Conservation (phyloP, 2,888 invertebrate species). For the Cheilosia grossa region DNA sequence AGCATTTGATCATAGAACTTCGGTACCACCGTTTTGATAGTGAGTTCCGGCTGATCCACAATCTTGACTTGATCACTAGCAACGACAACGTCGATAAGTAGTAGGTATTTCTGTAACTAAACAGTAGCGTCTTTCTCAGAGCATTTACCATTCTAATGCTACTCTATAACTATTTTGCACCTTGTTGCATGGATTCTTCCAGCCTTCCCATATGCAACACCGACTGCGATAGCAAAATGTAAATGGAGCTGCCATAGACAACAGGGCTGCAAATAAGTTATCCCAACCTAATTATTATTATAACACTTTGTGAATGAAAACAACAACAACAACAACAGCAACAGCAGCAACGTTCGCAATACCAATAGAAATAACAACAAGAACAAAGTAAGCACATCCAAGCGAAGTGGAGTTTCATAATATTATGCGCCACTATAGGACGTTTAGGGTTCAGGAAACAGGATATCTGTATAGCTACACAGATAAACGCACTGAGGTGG, state of each 20-base stretch:
- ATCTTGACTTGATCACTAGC: too few species aligned
- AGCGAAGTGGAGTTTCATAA: neutral
- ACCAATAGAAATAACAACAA: constrained; percentile 32
- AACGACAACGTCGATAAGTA: too few species aligned
- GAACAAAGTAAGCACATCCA: constrained; percentile 4
- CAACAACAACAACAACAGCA: constrained; percentile 52
- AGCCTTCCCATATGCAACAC: constrained; percentile 16
- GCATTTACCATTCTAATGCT: constrained; percentile 5
- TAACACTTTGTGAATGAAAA: constrained; percentile 55
- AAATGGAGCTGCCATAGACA: constrained; percentile 40
- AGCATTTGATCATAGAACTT: too few species aligned
- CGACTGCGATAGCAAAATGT: constrained; percentile 50
- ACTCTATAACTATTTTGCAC: constrained; percentile 1
- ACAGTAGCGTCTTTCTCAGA: neutral
- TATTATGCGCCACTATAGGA: neutral
- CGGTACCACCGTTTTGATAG: too few species aligned
- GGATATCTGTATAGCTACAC: neutral
- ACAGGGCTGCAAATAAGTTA: constrained; percentile 47
- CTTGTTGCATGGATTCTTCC: neutral
- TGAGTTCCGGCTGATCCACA: too few species aligned
- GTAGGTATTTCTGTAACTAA: neutral
- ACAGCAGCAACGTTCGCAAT: constrained; percentile 8
- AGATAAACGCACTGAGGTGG: constrained; percentile 24
- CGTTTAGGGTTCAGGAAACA: neutral
- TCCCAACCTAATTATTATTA: constrained; percentile 59